These are phyloP conservation scores for Agriopis leucophaearia DNA, from an alignment of 2,888 invertebrate species.

Conservation along the genomic window DNA sequence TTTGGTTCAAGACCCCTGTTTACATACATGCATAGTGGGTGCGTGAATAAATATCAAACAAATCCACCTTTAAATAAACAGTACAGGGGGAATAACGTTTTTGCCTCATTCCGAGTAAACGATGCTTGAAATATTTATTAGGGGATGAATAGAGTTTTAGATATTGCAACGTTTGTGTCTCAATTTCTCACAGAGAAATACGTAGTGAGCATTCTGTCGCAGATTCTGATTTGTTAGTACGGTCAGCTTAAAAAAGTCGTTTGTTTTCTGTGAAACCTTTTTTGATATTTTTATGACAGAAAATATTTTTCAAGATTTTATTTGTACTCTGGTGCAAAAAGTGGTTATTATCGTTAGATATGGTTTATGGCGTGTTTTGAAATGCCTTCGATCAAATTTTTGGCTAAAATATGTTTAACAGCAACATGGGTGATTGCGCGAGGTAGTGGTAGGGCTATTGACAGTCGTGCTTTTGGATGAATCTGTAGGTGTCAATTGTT, in stretches of 20 bases:
- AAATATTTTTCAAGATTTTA: not conserved
- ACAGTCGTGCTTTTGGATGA: too few relatives aligned
- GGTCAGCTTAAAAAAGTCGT: constrained; percentile 23
- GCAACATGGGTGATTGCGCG: too few relatives aligned
- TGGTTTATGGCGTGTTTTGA: not conserved
- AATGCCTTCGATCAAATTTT: not conserved
- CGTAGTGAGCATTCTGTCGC: constrained; percentile 35
- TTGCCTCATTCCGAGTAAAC: constrained; percentile 83
- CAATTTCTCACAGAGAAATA: constrained; percentile 54
- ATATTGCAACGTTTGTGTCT: constrained; percentile 70
- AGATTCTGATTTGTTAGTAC: constrained; percentile 31
- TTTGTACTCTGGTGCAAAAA: not conserved
- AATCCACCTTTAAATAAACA: constrained; percentile 86
- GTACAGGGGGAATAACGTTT: constrained; percentile 76
- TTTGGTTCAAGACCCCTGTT: constrained; percentile 48
- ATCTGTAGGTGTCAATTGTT: too few relatives aligned
- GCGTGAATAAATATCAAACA: constrained; percentile 81
- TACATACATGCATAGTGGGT: constrained; percentile 62
- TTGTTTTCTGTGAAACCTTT: constrained; percentile 10
- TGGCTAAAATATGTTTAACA: not conserved
- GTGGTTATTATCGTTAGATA: not conserved
- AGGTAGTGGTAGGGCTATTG: too few relatives aligned
- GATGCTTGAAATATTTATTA: constrained; percentile 85
- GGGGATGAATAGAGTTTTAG: constrained; percentile 80
- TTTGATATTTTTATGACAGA: not conserved